Percentiles rank a stretch among this genome's conserved stretches.
Conservation (phyloP, 2,113 vertebrate genomes). For the Vidua chalybeata region DNA sequence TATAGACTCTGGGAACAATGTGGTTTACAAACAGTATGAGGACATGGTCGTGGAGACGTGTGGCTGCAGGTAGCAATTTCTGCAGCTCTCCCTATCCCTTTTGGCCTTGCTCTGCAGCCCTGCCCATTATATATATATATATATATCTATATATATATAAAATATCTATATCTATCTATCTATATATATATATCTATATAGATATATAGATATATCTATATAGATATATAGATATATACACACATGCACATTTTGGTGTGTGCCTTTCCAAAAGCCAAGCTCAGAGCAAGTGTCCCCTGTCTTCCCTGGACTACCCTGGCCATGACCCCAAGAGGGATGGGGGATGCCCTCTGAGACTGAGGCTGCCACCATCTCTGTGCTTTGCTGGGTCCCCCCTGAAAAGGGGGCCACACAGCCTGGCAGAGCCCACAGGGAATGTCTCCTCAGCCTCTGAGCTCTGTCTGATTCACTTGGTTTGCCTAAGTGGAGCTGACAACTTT, state of each 20-base stretch:
- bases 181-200: neutral
- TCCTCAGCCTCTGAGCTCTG: neutral
- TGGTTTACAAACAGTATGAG: slow-evolving; percentile 91
- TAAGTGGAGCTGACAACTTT: neutral
- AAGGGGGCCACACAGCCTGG: neutral
- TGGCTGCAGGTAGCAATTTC: slow-evolving; percentile 87
- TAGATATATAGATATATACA: neutral
- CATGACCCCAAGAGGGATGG: neutral
- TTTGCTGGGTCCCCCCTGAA: neutral
- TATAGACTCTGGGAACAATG: slow-evolving; percentile 88
- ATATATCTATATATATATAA: neutral
- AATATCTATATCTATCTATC: neutral
- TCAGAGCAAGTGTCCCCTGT: neutral
- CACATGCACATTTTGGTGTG: neutral
- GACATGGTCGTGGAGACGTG: slow-evolving; percentile 91
- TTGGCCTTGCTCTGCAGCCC: neutral
- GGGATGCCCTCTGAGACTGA: neutral
- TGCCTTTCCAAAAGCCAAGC: slow-evolving; percentile 23
- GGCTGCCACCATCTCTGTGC: neutral
- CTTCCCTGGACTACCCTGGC: neutral
- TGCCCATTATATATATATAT: slow-evolving; percentile 1
- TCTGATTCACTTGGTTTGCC: neutral
- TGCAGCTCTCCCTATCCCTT: neutral
- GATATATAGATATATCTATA: neutral
- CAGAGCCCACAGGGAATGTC: neutral